These are phyloP conservation scores for Notoglanidium macrostoma DNA, from an alignment of 2,797 vertebrate genomes.

Conservation along the genomic window DNA sequence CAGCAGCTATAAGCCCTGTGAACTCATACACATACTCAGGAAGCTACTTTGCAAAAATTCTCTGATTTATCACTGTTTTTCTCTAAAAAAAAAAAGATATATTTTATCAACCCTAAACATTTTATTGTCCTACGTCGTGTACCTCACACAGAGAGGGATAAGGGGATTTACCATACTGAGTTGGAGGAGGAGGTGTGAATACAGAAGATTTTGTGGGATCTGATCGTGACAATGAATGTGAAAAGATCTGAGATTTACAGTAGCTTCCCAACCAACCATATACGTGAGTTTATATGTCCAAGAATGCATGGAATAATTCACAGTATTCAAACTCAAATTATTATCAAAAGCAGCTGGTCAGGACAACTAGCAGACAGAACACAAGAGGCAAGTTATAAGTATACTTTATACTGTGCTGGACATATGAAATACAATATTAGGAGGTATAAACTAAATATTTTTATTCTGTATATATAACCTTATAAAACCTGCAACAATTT, in stretches of 20 bases:
- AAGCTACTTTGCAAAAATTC: background rate
- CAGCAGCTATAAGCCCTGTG: background rate
- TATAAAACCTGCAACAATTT: background rate
- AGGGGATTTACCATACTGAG: background rate
- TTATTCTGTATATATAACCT: background rate
- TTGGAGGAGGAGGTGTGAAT: background rate
- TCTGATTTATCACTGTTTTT: background rate
- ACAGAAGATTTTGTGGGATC: background rate
- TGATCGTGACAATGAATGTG: background rate
- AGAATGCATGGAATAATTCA: background rate
- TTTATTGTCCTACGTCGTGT: background rate
- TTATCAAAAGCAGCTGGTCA: background rate
- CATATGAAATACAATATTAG: background rate
- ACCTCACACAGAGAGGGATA: background rate
- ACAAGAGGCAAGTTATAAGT: background rate
- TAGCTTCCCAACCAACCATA: background rate
- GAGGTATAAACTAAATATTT: background rate
- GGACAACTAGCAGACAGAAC: background rate
- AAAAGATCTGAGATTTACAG: background rate
- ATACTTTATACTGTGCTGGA: background rate
- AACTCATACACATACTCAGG: background rate
- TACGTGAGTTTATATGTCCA: background rate
- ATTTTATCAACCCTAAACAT: background rate
- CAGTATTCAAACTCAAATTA: background rate
- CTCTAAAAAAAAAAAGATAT: background rate